phyloP scores from a whole-genome alignment of 2,797 vertebrate genomes.

The Bovichtus diacanthus region DNA sequence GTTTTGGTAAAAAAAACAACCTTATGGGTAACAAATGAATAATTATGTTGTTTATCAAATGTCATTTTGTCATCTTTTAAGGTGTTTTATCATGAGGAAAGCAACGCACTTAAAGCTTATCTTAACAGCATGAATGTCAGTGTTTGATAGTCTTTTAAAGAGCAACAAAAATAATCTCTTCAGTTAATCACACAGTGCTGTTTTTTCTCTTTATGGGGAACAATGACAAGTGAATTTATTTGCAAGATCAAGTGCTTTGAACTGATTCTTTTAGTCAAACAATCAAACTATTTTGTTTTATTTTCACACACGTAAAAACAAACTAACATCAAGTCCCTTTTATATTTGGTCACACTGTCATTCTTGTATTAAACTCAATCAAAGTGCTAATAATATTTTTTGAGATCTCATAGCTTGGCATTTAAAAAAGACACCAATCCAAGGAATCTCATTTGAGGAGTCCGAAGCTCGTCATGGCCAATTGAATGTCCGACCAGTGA shows the following conservation, averaged over 20 bases:
- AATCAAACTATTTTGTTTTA: slow-evolving; percentile 38
- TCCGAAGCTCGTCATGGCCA: slow-evolving; percentile 87
- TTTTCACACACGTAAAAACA: slow-evolving; percentile 60
- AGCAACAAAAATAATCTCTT: slow-evolving; percentile 60
- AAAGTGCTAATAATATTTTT: slow-evolving; percentile 87
- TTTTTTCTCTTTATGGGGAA: slow-evolving; percentile 21
- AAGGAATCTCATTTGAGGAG: slow-evolving; percentile 59
- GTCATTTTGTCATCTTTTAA: slow-evolving; percentile 27
- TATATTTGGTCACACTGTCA: slow-evolving; percentile 91
- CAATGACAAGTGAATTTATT: slow-evolving; percentile 48
- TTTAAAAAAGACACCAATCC: slow-evolving; percentile 32
- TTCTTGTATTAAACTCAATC: slow-evolving; percentile 81
- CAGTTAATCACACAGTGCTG: slow-evolving; percentile 26
- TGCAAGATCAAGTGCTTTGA: slow-evolving; percentile 54
- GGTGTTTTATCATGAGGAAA: slow-evolving; percentile 36
- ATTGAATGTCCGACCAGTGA: slow-evolving; percentile 95
- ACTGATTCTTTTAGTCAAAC: slow-evolving; percentile 53
- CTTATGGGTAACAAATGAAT: slow-evolving; percentile 13
- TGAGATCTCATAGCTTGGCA: slow-evolving; percentile 33
- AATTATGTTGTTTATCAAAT: slow-evolving; percentile 20
- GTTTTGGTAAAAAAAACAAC: slow-evolving; percentile 51
- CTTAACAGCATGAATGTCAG: slow-evolving; percentile 47
- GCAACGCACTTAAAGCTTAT: slow-evolving; percentile 57
- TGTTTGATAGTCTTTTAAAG: slow-evolving; percentile 53
- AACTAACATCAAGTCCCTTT: slow-evolving; percentile 62